Evolutionary conservation across 1,140 invertebrate species (phyloP).

Genomic region (Saxidomus purpurata): DNA sequence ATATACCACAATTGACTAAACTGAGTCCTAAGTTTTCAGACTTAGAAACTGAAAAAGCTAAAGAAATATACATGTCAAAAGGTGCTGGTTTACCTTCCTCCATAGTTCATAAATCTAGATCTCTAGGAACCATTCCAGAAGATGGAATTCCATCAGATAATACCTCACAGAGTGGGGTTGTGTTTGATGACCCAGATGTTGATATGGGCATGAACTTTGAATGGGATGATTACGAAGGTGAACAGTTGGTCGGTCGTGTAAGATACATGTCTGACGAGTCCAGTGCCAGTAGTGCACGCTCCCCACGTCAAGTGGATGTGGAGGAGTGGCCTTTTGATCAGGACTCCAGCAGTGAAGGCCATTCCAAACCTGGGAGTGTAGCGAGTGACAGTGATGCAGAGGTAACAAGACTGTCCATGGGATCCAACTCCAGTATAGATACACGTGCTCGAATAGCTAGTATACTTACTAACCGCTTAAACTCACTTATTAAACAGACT

Average conservation of each 20-base stretch:
- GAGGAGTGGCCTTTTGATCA: constrained; percentile 81
- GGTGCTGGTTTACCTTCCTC: constrained; percentile 72
- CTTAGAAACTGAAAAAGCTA: constrained; percentile 75
- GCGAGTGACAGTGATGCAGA: constrained; percentile 65
- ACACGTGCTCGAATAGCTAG: constrained; percentile 63
- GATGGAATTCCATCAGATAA: constrained; percentile 74
- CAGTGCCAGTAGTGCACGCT: constrained; percentile 36
- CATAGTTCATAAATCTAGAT: constrained; percentile 64
- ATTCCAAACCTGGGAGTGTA: constrained; percentile 68
- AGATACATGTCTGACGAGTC: constrained; percentile 49
- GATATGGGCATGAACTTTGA: constrained; percentile 76
- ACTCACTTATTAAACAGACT: constrained; percentile 68
- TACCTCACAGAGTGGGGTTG: constrained; percentile 73
- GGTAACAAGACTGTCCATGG: constrained; percentile 51
- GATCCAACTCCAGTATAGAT: constrained; percentile 56
- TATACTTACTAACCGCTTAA: constrained; percentile 68
- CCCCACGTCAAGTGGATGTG: constrained; percentile 75
- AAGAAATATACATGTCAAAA: constrained; percentile 81
- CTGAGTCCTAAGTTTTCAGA: constrained; percentile 64
- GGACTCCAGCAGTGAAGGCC: constrained; percentile 70
- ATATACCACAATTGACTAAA: constrained; percentile 49
- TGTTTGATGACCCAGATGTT: constrained; percentile 75
- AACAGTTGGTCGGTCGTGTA: constrained; percentile 77
- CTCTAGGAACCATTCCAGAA: constrained; percentile 82
- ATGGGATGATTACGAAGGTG: constrained; percentile 83